Evolutionary conservation across 2,888 invertebrate genomes (phyloP), one percentile per base, ranked within the genome.

Genomic region (Caenorhabditis sp.): DNA sequence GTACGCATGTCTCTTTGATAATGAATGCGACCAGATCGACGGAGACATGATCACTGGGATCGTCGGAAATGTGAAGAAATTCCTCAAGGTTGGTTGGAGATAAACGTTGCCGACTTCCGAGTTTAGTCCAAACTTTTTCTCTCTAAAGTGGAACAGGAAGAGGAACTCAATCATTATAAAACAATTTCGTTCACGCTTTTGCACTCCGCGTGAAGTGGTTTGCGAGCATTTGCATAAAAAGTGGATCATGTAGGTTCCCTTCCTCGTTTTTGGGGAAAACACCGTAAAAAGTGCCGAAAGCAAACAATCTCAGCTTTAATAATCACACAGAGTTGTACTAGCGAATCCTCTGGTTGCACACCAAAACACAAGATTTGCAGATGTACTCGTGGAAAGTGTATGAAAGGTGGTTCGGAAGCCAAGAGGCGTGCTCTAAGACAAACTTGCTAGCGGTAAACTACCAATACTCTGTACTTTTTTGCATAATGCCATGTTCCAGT

Each of bases 381-480:
- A 77, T 86, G 3, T 87, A 85, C 62, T 77, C 85, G 1, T 81
- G 84, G 75, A 86, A 86, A 59, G 76, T 87, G 5, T 86, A 82
- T 61, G 80, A 84, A 37, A 81, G 87, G 8, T 87, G 87, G 87
- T 87, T 87, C 73, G 83, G 79, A 1, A 55, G 4, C 0, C 63
- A 58, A n/a, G 79, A 81, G 15, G 62, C 71, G 13, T 78, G 79
- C 39, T 43, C 59, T 0, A 72, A 78, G 15, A 63, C 83, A 1
- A 81, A 83, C 35, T 68, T 83, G 2, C 37, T 83, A n/a, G 79
- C 78, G 37, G 61, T 83, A 56, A 59, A 2, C 15, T 4, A 7
- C 17, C 0, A 2, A 11, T n/a, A n/a, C n/a, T n/a, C n/a, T n/a
- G n/a, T n/a, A n/a, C n/a, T n/a, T n/a, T n/a, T n/a, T n/a, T n/a